phyloP scores from a whole-genome alignment of 2,888 invertebrate genomes.

The Dolichopus griseipennis region DNA sequence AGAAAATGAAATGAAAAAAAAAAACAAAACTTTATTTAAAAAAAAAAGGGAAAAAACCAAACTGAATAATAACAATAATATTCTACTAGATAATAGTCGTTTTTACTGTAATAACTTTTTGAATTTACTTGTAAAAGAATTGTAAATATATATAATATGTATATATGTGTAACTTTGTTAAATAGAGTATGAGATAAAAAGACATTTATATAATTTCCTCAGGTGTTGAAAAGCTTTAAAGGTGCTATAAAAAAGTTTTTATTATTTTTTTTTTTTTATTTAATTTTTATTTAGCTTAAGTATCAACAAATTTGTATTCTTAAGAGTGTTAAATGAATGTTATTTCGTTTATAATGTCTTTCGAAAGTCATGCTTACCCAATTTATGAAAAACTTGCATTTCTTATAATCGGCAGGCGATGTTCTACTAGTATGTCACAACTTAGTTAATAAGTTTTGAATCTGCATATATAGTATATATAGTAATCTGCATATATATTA shows the following conservation, averaged over 20 bases:
- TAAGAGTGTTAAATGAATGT: neutral
- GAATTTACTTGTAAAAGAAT: neutral
- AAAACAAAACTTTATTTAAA: too few relatives aligned
- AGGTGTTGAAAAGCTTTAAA: conserved; percentile 3
- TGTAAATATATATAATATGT: neutral
- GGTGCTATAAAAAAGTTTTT: neutral
- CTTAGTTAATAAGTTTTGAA: too few relatives aligned
- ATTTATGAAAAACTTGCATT: too few relatives aligned
- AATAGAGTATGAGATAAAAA: neutral
- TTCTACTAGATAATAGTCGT: conserved; percentile 1
- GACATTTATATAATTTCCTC: conserved; percentile 6
- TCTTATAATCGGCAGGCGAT: too few relatives aligned
- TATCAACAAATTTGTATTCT: neutral
- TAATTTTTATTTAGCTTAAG: neutral
- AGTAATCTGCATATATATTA: too few relatives aligned
- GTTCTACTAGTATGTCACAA: too few relatives aligned
- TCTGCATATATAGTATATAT: too few relatives aligned
- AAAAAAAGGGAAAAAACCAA: too few relatives aligned
- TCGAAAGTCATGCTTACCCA: too few relatives aligned
- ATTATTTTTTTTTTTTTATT: neutral
- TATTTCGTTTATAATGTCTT: too few relatives aligned
- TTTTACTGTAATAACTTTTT: neutral
- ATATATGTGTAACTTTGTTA: neutral
- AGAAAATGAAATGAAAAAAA: neutral
- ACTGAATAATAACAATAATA: neutral